Conservation (phyloP, 2,888 invertebrate genomes). For the Cheilosia soror region DNA sequence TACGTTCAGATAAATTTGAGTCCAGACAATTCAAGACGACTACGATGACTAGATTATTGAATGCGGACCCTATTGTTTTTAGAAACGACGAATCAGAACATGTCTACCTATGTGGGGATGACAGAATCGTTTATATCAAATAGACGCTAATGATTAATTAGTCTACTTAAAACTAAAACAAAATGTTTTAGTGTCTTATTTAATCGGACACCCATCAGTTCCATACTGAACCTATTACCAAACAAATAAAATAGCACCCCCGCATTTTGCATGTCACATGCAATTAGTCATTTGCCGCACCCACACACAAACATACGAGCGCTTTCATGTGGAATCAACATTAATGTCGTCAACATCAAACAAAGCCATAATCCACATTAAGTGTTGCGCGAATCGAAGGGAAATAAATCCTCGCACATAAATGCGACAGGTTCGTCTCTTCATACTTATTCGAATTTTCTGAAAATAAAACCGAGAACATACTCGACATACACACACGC, state of each 20-base stretch:
- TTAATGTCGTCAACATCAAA: slow-evolving; percentile 47
- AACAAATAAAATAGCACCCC: slow-evolving; percentile 10
- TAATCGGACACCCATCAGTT: slow-evolving; percentile 8
- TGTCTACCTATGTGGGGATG: too few species aligned
- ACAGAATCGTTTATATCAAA: background rate
- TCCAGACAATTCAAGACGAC: too few species aligned
- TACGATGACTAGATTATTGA: too few species aligned
- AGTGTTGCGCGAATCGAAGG: slow-evolving; percentile 33
- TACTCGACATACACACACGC: slow-evolving; percentile 10
- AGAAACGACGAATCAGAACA: too few species aligned
- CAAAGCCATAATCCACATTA: slow-evolving; percentile 45
- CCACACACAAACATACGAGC: background rate
- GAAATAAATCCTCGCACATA: slow-evolving; percentile 51
- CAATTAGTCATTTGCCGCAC: slow-evolving; percentile 25
- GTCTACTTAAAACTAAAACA: background rate
- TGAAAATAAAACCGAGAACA: background rate
- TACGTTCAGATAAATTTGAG: too few species aligned
- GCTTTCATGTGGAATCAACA: slow-evolving; percentile 20
- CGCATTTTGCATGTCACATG: slow-evolving; percentile 11
- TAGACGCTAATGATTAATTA: background rate
- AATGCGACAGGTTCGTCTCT: slow-evolving; percentile 30
- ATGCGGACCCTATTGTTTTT: too few species aligned
- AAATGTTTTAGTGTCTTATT: background rate
- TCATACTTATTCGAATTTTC: slow-evolving; percentile 37
- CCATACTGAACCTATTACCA: background rate